A percentile compares a stretch with the other conserved stretches of the same genome.
Conservation (phyloP, 1,140 invertebrate species). For the Rhysida immarginata region DNA sequence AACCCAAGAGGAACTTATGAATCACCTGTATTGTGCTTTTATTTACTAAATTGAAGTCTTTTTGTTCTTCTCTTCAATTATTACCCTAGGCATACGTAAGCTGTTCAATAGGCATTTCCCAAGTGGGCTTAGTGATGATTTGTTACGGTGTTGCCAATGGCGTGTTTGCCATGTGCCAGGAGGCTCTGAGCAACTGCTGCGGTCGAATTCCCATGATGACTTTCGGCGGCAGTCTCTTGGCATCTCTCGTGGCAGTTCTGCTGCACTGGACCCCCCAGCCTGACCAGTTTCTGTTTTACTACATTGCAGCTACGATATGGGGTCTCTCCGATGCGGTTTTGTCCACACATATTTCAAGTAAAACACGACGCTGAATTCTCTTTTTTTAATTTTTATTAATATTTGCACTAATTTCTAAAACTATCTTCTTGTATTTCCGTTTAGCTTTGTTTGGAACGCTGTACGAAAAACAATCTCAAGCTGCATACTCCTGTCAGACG, state of each 20-base stretch:
- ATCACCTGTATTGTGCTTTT: no score
- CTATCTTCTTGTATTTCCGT: neutral
- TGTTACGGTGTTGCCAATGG: neutral
- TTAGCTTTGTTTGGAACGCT: neutral
- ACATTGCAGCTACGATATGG: neutral
- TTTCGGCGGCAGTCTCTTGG: neutral
- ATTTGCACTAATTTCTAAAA: no score
- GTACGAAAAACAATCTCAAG: neutral
- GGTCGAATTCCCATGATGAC: neutral
- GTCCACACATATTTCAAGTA: neutral
- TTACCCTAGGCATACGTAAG: slow-evolving; percentile 3
- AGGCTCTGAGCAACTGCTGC: neutral
- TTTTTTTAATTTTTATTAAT: no score
- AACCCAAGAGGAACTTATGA: no score
- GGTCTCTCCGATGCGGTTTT: neutral
- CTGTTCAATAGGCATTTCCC: neutral
- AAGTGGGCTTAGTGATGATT: slow-evolving; percentile 2
- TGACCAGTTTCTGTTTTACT: neutral
- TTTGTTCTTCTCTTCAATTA: no score
- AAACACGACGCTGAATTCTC: no score
- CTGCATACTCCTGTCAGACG: neutral
- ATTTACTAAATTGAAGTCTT: no score
- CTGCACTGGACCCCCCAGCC: neutral
- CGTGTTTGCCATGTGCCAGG: neutral
- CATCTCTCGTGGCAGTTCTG: neutral